phyloP scores from a whole-genome alignment of 2,113 vertebrate genomes.

The Saguinus midas region DNA sequence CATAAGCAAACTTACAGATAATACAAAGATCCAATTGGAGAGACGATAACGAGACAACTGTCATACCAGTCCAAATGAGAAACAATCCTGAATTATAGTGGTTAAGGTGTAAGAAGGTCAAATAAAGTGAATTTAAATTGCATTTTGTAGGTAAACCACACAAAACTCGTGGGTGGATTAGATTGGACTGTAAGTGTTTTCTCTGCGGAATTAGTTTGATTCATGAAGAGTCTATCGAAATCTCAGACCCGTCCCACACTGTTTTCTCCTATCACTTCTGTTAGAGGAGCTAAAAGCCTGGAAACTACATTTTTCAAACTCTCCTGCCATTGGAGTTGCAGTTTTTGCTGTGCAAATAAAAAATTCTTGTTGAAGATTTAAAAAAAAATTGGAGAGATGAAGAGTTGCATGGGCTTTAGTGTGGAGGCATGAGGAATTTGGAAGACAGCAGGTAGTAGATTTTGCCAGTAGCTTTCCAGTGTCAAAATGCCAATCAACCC shows the following conservation, averaged over 20 bases:
- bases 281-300: not conserved
- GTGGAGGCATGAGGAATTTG: too few species aligned
- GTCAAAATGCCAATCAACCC: not conserved
- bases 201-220: not conserved
- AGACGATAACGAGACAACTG: not conserved
- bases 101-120: not conserved
- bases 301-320: not conserved
- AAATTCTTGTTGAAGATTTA: not conserved
- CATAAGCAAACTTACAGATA: not conserved
- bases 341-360: not conserved
- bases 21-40: not conserved
- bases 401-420: not conserved
- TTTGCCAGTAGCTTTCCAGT: not conserved
- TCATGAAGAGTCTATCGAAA: not conserved
- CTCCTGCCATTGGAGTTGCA: not conserved
- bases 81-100: not conserved
- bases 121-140: not conserved
- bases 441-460: not conserved
- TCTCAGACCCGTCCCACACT: not conserved
- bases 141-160: not conserved
- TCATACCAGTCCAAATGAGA: not conserved
- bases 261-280: not conserved
- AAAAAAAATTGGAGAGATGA: not conserved
- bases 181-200: not conserved
- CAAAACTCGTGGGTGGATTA: not conserved